A percentile compares a stretch with the other conserved stretches of the same genome.
Evolutionary conservation across 2,113 vertebrate genomes (phyloP).

Genomic region (Siniperca knerii): DNA sequence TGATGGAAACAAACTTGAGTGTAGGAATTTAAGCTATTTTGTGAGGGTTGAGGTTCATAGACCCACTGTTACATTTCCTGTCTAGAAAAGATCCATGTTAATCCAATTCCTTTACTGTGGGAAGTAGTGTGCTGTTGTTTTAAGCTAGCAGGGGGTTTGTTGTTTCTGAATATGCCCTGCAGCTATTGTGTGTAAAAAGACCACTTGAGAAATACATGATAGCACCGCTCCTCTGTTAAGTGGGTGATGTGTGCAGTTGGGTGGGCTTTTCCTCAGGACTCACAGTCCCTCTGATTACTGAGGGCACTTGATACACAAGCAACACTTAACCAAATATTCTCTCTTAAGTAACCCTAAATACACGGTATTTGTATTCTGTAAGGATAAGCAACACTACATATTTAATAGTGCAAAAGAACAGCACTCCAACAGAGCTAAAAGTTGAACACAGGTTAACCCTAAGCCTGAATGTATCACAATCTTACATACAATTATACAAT

Average conservation of each 20-base stretch:
- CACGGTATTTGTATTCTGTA: not conserved
- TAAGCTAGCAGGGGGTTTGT: conserved; percentile 43
- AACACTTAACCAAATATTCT: not conserved
- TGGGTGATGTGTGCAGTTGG: conserved; percentile 10
- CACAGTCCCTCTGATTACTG: not conserved
- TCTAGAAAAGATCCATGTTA: conserved; percentile 23
- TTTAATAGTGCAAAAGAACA: too few relatives aligned
- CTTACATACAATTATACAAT: not conserved
- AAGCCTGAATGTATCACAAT: not conserved
- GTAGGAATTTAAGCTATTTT: conserved; percentile 12
- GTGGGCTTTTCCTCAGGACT: conserved; percentile 22
- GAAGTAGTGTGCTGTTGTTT: conserved; percentile 47
- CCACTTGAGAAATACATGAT: conserved; percentile 45
- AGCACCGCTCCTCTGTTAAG: conserved; percentile 11
- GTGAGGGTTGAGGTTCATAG: not conserved
- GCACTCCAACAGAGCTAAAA: not conserved
- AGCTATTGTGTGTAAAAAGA: conserved; percentile 51
- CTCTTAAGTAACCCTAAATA: not conserved
- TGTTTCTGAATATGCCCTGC: conserved; percentile 45
- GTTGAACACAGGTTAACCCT: not conserved
- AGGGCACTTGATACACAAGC: not conserved
- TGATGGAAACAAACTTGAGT: not conserved
- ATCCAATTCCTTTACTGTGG: conserved; percentile 47
- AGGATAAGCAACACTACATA: too few relatives aligned
- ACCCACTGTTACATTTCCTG: conserved; percentile 41